Evolutionary conservation across 2,888 invertebrate species (phyloP).

Genomic region (Andrena hattorfiana): DNA sequence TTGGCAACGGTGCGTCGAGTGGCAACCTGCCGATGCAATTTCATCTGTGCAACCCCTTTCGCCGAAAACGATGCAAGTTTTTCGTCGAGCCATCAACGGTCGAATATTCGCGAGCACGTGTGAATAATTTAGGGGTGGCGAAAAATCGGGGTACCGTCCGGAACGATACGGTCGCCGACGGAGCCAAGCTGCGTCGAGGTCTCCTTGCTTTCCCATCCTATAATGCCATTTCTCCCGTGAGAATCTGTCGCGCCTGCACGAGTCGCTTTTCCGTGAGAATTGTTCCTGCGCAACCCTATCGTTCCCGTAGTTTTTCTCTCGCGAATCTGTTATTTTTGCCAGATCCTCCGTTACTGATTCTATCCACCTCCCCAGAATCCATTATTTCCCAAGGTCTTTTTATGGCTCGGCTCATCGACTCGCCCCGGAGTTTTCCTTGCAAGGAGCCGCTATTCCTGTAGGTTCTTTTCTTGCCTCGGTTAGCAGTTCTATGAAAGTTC

Average conservation of each 20-base stretch:
- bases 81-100: neutral
- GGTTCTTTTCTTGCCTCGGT: neutral
- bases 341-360: conserved; percentile 6
- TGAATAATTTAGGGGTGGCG: neutral
- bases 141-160: too few relatives aligned
- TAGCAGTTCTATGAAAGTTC: conserved; percentile 17
- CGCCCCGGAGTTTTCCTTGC: neutral
- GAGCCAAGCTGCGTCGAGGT: too few relatives aligned
- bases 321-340: conserved; percentile 17
- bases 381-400: conserved; percentile 20
- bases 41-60: conserved; percentile 13
- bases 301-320: conserved; percentile 11
- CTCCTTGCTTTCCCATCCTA: neutral
- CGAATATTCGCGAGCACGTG: neutral
- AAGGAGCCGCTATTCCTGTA: neutral
- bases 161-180: too few relatives aligned
- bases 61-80: neutral
- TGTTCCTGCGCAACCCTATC: neutral
- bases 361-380: conserved; percentile 25
- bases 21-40: conserved; percentile 2
- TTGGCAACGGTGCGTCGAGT: neutral
- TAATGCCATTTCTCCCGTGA: neutral
- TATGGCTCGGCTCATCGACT: conserved; percentile 16
- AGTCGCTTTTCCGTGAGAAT: conserved; percentile 11
- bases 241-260: neutral